Percentiles rank a stretch among this genome's conserved stretches.
Conservation (phyloP, 2,113 vertebrate genomes). For the Scopus umbretta region DNA sequence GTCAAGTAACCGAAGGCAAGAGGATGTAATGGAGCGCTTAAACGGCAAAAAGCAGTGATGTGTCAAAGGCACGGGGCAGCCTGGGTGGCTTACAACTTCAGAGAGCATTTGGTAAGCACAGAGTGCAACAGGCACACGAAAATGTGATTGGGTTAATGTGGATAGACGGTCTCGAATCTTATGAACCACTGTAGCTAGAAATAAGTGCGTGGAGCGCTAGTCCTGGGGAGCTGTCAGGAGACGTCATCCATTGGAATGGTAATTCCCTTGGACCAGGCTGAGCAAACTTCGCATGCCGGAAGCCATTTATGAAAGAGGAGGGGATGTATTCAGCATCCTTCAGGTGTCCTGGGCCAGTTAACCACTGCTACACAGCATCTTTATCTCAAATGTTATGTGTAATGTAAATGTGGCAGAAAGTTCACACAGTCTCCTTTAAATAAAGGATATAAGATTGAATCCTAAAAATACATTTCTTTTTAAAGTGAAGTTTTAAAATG, state of each 20-base stretch:
- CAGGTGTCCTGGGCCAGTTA: background rate
- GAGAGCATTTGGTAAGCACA: background rate
- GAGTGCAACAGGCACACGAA: background rate
- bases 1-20: background rate
- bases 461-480: slow-evolving; percentile 1
- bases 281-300: background rate
- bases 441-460: background rate
- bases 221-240: slow-evolving; percentile 38
- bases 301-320: background rate
- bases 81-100: background rate
- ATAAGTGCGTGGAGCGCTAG: background rate
- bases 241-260: background rate
- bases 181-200: background rate
- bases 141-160: background rate
- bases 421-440: background rate
- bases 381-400: background rate
- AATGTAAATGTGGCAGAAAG: background rate
- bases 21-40: background rate
- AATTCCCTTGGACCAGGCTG: background rate
- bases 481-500: slow-evolving; percentile 24
- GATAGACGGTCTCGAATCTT: background rate
- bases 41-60: background rate
- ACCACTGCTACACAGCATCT: background rate
- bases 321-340: background rate
- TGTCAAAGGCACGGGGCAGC: background rate